Conservation (phyloP, 2,113 vertebrate species). For the Microcebus murinus region DNA sequence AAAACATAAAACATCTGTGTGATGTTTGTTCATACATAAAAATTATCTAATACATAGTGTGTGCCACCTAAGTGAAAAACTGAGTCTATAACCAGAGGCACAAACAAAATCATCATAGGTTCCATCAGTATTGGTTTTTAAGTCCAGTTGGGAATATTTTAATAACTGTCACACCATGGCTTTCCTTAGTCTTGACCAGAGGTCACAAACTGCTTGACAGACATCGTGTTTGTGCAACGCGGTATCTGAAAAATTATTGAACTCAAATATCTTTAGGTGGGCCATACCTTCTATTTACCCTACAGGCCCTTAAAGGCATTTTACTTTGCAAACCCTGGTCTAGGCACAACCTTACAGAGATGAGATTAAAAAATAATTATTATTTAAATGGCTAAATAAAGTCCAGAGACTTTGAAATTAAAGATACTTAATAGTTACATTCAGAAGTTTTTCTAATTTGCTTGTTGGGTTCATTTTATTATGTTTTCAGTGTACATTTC, state of each 20-base stretch:
- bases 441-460: background rate
- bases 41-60: background rate
- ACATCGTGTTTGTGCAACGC: background rate
- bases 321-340: background rate
- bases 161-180: background rate
- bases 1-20: conserved; percentile 63
- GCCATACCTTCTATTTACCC: background rate
- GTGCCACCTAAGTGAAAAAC: conserved; percentile 50
- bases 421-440: background rate
- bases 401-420: conserved; percentile 33
- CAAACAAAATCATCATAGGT: background rate
- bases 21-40: conserved; percentile 68
- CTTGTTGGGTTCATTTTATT: conserved; percentile 37
- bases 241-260: background rate
- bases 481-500: background rate
- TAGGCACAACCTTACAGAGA: background rate
- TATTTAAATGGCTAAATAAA: conserved; percentile 13
- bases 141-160: background rate
- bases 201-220: background rate
- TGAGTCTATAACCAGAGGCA: conserved; percentile 9
- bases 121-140: background rate
- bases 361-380: background rate
- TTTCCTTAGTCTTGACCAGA: background rate
- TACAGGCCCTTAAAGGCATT: background rate
- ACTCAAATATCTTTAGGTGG: background rate